phyloP scores from a whole-genome alignment of 2,888 invertebrate species.

The Clunio marinus region DNA sequence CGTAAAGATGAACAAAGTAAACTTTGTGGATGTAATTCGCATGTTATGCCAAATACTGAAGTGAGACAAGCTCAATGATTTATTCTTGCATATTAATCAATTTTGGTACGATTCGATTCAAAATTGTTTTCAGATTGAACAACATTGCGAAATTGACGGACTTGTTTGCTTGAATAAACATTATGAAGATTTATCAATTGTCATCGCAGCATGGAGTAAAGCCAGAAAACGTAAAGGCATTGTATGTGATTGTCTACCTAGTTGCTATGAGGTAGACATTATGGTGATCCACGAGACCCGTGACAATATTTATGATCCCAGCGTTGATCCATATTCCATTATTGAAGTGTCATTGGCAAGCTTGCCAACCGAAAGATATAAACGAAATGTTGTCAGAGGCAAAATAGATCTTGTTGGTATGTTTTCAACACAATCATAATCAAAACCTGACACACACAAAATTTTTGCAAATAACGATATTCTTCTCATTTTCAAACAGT shows the following conservation, averaged over 20 bases:
- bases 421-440: too few species aligned
- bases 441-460: neutral
- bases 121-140: conserved; percentile 42
- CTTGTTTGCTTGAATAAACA: conserved; percentile 61
- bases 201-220: conserved; percentile 63
- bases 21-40: conserved; percentile 64
- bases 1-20: conserved; percentile 60
- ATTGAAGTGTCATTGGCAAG: conserved; percentile 61
- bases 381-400: conserved; percentile 68
- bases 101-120: neutral
- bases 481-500: conserved; percentile 49
- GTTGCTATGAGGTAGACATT: conserved; percentile 68
- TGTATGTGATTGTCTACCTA: conserved; percentile 64
- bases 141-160: conserved; percentile 61
- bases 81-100: neutral
- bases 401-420: conserved; percentile 69
- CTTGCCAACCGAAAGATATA: conserved; percentile 65
- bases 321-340: conserved; percentile 46
- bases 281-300: conserved; percentile 48
- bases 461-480: neutral
- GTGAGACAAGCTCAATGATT: conserved; percentile 49
- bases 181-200: conserved; percentile 59
- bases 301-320: conserved; percentile 29
- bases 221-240: conserved; percentile 55
- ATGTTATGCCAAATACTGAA: conserved; percentile 60